Base-by-base conservation (phyloP, 2,113 vertebrate species). In the Paracanthobrama guichenoti region DNA sequence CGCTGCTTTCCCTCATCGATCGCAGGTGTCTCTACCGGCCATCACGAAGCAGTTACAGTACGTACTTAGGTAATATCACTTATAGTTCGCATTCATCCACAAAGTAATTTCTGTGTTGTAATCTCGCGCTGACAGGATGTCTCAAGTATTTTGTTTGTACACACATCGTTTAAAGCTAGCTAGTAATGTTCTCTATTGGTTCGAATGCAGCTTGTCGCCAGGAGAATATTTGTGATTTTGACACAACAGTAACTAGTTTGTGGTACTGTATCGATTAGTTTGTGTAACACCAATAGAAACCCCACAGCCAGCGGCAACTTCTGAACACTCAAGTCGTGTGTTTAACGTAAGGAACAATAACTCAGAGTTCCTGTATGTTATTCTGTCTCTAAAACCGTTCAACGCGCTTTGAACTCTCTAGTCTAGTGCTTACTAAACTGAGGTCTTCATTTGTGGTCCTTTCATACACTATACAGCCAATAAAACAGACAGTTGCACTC, bases 1-100 rank as follows among this genome's bases (percentile, higher is more conserved):
- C 79, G 12, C 79, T 35, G 59, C 22, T 67, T 48, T 53, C 31
- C 46, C 35, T 24, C 55, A 7, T 67, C 24, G 42, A 35, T 81
- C 26, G 60, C 79, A 67, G 79, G 79, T 81, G 79, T 67, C 26
- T 81, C 50, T 76, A 55, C 44, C 62, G 26, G 42, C 4, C 10
- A 67, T 31, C 46, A 13, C 16, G 24, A 48, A 79, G 77, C 39
- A 79, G 62, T 81, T 50, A n/a, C 42, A 28, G n/a, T 26, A 16
- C 62, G 11, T 53, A 48, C 42, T 35, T 67, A 53, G 79, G 79
- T 81, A 81, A 81, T 28, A 9, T 67, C 26, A 48, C 1, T 20
- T 12, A 48, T 67, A 53, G 62, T 35, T 81, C 44, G 44, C 26
- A n/a, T 50, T 50, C 10, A 67, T 53, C 24, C 1, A 3, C 24